These are phyloP conservation scores for Picathartes gymnocephalus DNA, from an alignment of 2,113 vertebrate genomes.

Conservation along the genomic window DNA sequence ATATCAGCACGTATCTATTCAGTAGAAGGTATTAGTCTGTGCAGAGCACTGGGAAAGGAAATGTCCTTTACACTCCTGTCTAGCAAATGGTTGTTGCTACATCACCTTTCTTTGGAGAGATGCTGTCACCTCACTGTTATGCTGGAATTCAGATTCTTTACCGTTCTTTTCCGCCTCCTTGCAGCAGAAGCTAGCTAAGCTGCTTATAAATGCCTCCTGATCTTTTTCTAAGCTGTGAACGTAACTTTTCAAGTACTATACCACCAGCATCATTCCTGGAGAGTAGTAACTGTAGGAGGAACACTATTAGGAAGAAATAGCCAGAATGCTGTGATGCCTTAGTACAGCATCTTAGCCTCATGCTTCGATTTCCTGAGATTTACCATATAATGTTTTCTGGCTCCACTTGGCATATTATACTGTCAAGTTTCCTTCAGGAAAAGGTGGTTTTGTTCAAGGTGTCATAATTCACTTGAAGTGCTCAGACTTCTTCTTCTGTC, in stretches of 20 bases:
- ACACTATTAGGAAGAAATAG: neutral
- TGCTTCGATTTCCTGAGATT: neutral
- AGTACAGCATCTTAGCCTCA: neutral
- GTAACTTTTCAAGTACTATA: neutral
- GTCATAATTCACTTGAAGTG: neutral
- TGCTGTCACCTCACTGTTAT: neutral
- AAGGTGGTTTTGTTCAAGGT: neutral
- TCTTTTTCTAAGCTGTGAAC: neutral
- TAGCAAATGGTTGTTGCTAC: neutral
- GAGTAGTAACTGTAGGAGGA: neutral
- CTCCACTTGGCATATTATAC: neutral
- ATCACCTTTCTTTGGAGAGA: neutral
- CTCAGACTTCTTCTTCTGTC: neutral
- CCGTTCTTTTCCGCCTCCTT: neutral
- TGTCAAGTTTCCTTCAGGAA: neutral
- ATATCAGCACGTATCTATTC: neutral
- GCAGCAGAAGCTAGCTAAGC: neutral
- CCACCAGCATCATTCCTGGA: neutral
- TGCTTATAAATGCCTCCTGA: neutral
- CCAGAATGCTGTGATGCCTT: neutral
- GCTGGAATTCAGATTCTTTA: neutral
- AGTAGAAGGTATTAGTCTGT: neutral
- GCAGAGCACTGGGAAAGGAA: neutral
- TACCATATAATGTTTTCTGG: neutral
- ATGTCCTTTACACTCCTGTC: fast-evolving